A percentile compares a stretch with the other conserved stretches of the same genome.
Conservation (phyloP, 2,888 invertebrate species). For the Colostygia pectinataria region DNA sequence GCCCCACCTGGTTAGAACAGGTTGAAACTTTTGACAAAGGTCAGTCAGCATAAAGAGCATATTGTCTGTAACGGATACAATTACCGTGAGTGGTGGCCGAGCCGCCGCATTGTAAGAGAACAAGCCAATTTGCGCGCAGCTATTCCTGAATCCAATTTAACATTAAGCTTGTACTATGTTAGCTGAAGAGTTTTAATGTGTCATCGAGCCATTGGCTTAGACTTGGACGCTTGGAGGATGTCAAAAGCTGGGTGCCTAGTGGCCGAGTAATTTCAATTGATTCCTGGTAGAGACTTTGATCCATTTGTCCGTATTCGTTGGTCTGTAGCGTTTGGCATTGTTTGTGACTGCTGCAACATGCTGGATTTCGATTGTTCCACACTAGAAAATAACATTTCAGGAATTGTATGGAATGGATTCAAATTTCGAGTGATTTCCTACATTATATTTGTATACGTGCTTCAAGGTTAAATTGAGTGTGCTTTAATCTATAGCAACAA, state of each 20-base stretch:
- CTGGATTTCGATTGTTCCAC: neutral
- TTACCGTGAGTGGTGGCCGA: constrained; percentile 52
- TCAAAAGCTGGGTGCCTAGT: constrained; percentile 22
- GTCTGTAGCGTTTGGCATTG: neutral
- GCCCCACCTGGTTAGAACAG: constrained; percentile 24
- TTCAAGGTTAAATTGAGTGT: no score
- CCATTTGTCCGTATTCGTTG: constrained; percentile 5
- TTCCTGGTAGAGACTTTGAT: constrained; percentile 10
- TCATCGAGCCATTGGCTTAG: constrained; percentile 21
- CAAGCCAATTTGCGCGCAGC: constrained; percentile 51
- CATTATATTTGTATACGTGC: no score
- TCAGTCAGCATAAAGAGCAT: constrained; percentile 41
- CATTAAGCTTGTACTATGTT: constrained; percentile 32
- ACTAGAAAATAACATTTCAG: no score
- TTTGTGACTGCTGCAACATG: constrained; percentile 1
- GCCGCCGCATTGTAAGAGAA: constrained; percentile 44
- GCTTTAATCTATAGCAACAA: no score
- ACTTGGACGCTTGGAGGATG: constrained; percentile 9
- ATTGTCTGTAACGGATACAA: constrained; percentile 64
- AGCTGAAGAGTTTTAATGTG: constrained; percentile 31
- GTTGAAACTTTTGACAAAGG: constrained; percentile 42
- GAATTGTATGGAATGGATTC: no score
- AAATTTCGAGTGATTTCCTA: no score
- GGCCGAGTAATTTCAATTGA: constrained; percentile 28
- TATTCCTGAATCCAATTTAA: constrained; percentile 50